These are phyloP conservation scores for Holotrichia oblita DNA, from an alignment of 1,140 invertebrate genomes.

Conservation along the genomic window DNA sequence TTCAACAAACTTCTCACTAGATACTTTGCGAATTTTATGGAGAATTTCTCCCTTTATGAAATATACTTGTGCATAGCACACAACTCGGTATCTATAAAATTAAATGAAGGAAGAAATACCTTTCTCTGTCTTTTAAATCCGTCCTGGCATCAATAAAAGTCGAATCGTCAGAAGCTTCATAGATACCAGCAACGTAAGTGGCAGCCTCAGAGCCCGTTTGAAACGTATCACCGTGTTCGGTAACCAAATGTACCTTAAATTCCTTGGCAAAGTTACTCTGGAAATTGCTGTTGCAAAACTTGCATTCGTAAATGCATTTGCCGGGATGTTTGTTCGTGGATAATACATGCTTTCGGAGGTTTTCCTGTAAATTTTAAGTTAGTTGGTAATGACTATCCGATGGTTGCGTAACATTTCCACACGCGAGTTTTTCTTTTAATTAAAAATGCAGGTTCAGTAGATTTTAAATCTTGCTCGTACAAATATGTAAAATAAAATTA, in stretches of 20 bases:
- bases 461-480: no score
- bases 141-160: slow-evolving; percentile 16
- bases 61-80: no score
- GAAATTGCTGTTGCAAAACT: slow-evolving; percentile 66
- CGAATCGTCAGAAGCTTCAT: slow-evolving; percentile 59
- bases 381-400: background rate
- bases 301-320: slow-evolving; percentile 80
- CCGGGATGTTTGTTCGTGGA: slow-evolving; percentile 82
- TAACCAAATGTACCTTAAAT: slow-evolving; percentile 72
- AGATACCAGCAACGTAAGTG: slow-evolving; percentile 63
- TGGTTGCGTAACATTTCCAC: background rate
- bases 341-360: slow-evolving; percentile 85
- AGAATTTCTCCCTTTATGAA: no score
- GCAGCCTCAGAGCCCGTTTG: slow-evolving; percentile 62
- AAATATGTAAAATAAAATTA: no score
- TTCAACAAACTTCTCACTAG: no score
- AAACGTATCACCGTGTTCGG: slow-evolving; percentile 65
- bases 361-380: slow-evolving; percentile 70
- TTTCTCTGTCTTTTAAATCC: slow-evolving; percentile 7
- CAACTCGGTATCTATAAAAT: no score
- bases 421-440: slow-evolving; percentile 6
- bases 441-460: background rate
- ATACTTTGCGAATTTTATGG: no score
- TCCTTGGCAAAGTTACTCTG: slow-evolving; percentile 73
- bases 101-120: background rate